Conservation (phyloP, 2,888 invertebrate species). For the Harpagoxenus sublaevis region DNA sequence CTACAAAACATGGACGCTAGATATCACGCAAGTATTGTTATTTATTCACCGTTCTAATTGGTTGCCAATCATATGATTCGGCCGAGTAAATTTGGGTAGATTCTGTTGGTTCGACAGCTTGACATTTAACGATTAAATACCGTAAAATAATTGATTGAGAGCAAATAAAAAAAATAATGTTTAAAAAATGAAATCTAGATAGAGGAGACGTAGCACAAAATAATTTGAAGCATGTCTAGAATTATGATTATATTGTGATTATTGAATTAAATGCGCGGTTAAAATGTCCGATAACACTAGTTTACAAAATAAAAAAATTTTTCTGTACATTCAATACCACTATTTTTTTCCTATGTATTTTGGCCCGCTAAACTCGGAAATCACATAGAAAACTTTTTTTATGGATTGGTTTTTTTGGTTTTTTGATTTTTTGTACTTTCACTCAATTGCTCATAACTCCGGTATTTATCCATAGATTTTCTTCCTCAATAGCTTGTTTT, state of each 20-base stretch:
- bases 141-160: constrained; percentile 44
- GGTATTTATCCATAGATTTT: no score
- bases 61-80: constrained; percentile 42
- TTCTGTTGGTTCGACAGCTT: constrained; percentile 19
- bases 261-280: neutral
- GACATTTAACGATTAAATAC: constrained; percentile 41
- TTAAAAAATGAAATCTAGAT: neutral
- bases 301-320: no score
- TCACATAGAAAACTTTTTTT: no score
- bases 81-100: constrained; percentile 27
- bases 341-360: no score
- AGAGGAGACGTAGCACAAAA: neutral
- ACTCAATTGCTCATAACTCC: no score
- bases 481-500: no score
- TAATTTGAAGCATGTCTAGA: constrained; percentile 6
- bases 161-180: constrained; percentile 26
- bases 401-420: no score
- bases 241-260: neutral
- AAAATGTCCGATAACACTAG: neutral
- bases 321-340: no score
- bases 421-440: no score
- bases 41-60: constrained; percentile 41
- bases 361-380: no score
- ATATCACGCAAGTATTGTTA: constrained; percentile 20
- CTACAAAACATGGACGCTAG: neutral